Base-by-base conservation (phyloP, 2,888 invertebrate genomes). In the Melinaea menophilus region DNA sequence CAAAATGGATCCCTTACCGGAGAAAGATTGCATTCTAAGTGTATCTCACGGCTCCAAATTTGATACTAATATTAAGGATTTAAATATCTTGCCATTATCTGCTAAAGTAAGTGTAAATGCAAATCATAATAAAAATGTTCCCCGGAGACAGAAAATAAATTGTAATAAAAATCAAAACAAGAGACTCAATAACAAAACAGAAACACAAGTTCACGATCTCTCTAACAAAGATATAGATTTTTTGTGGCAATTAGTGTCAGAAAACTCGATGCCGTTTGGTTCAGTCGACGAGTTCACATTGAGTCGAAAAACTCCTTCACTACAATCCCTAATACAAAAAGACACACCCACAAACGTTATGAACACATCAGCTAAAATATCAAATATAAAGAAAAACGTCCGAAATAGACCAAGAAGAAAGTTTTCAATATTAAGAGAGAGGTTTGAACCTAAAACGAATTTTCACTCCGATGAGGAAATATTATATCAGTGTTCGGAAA, bases 361-460 rank as follows among this genome's bases (percentile, higher is more conserved):
- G 4, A 80, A 78, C 65, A 73, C 78, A 5, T 69, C 80, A 5
- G 73, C 81, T 2, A 90, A 90, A 80, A 70, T 79, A 62, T 79
- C 84, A 5, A 86, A 86, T 65, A 77, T 79, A n/a, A 90, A 87
- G 73, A 91, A 90, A 73, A 81, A 74, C 55, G 72, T 75, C 11
- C 80, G 84, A 65, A 87, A 80, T 69, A 87, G 87, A 74, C 92
- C 92, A 0, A 84, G 92, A 63, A 81, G 92, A 69, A 93, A 93
- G 75, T 92, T 93, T 79, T 93, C 93, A 3, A 85, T 93, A 63
- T 75, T 93, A 22, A 85, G 92, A 71, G 93, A 93, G 72, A 88
- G 87, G 66, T 93, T 93, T 78, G 93, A 93, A 77, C 91, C 92
- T 33, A 88, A 87, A 75, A 63, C 74, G 41, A 84, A 84, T 65